Evolutionary conservation across 2,888 invertebrate species (phyloP), one percentile per base, ranked within the genome.

Genomic region (Cephus rjabovi): DNA sequence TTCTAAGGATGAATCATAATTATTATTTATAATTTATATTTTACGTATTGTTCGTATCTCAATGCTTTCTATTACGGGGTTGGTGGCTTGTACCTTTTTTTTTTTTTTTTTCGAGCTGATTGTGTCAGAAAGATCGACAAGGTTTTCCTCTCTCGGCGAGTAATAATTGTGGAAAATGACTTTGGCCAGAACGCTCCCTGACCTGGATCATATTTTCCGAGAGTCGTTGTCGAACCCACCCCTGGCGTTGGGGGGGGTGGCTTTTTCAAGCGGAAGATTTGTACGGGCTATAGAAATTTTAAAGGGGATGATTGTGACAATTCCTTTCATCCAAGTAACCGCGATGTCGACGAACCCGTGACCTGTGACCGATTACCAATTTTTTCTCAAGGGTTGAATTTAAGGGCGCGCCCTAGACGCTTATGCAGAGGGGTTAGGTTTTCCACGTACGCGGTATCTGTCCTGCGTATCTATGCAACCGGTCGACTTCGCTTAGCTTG

Each of bases 131-230:
- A 56, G 56, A 56, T 56, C 23, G 56, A 56, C 56, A 56, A 56
- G 56, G 23, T 56, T 56, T 56, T 56, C 56, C 56, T 56, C 56
- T 56, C 56, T 23, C 23, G 9, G 23, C 56, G 23, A 23, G 56
- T 56, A 56, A 23, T 56, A 56, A 81, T 85, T 81, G 81, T 82
- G 77, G 83, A 83, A 81, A 82, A 83, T 83, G 83, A 85, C 79
- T 82, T 73, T 79, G 80, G 40, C 74, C 76, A 79, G 78, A 75
- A 73, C 76, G 75, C 76, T 76, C 70, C n/a, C 71, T 70, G 35
- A 56, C 75, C 15, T 56, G 9, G 23, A 56, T 56, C 9, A 56
- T 9, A 56, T 56, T 56, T 56, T 56, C 56, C 56, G 23, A 56
- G 56, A 23, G 56, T 56, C 56, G 23, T 56, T 56, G 56, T 56